Base-by-base conservation (phyloP, 2,888 invertebrate genomes). In the Eilema sororculum region DNA sequence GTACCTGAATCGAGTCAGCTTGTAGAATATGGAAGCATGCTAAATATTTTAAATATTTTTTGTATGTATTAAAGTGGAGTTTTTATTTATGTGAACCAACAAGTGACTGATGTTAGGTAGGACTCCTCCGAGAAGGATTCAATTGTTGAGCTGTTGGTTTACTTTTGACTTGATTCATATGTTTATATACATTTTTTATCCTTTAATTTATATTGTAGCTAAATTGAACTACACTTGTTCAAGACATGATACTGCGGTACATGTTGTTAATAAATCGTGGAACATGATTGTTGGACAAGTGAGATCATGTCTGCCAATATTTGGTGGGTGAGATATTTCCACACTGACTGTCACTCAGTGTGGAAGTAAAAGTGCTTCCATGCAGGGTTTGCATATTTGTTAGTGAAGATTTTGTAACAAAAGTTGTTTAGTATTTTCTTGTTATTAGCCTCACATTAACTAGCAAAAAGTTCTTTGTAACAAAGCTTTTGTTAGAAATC, bases 171-270 rank as follows among this genome's bases (percentile, higher is more conserved):
- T 69, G 59, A 67, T 71, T 78, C 62, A 73, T 68, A 73, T 71
- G 72, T 74, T 76, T 81, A 70, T 78, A 69, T 72, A 69, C 30
- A 61, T 62, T 69, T 78, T 57, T 78, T 65, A 65, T 68, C 69
- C 65, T 73, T 77, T 73, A 67, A 71, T 72, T 71, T 67, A 64
- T 69, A 74, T 73, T 75, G 65, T 72, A 67, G 74, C 77, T 70
- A 69, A 69, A 46, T 58, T 46, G 28, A 68, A 64, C 59, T 69
- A 30, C 59, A 65, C 59, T 59, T 69, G 59, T 37, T 60, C 68
- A 73, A 62, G 71, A 66, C 63, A 70, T 64, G 68, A 65, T 22
- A 46, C 30, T 73, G 20, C 65, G 72, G 60, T 69, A 41, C 16
- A 25, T 59, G 33, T 66, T 59, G n/a, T 59, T 41, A 67, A 46